Base-by-base conservation (phyloP, 2,113 vertebrate species). In the Crotalus horridus region DNA sequence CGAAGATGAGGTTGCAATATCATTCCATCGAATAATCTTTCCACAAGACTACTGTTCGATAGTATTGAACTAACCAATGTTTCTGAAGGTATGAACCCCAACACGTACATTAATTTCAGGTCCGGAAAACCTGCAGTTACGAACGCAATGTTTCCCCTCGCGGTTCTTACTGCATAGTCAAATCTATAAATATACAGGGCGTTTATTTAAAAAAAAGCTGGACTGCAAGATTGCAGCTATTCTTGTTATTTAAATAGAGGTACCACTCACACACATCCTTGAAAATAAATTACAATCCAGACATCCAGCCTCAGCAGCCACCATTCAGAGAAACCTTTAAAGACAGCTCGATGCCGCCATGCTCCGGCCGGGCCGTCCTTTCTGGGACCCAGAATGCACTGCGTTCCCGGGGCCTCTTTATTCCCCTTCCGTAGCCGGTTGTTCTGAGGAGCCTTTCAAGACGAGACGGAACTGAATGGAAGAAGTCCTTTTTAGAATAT, bases 311-410 rank as follows among this genome's bases (percentile, higher is more conserved):
- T 48, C 23, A 48, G 43, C 43, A n/a, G 43, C 43, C 8, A 3
- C 23, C 8, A 26, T 0, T 26, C 3, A 39, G 51, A 26, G 9
- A n/a, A 0, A n/a, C 26, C 12, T 91, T 55, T 43, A 43, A 85
- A 33, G 26, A 17, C 5, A 15, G 69, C 3, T 9, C n/a, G 21
- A 43, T 1, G 10, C 0, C 55, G 0, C 3, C 21, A 26, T 2
- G 0, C n/a, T 9, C 39, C 8, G 2, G 4, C 7, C 54, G 0
- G 12, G 3, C 6, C 43, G 33, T 20, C 33, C 8, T 46, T 58
- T 13, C 39, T 58, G 51, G 8, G 17, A 20, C 56, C 91, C 91
- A 91, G 56, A 61, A 91, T 33, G 91, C 85, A 91, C 7, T 1
- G 91, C 43, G 91, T 29, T 54, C 6, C 6, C 6, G 12, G 4